Evolutionary conservation across 2,797 vertebrate species (phyloP), one percentile per base, ranked within the genome.

Genomic region (Pseudomugil gertrudae): DNA sequence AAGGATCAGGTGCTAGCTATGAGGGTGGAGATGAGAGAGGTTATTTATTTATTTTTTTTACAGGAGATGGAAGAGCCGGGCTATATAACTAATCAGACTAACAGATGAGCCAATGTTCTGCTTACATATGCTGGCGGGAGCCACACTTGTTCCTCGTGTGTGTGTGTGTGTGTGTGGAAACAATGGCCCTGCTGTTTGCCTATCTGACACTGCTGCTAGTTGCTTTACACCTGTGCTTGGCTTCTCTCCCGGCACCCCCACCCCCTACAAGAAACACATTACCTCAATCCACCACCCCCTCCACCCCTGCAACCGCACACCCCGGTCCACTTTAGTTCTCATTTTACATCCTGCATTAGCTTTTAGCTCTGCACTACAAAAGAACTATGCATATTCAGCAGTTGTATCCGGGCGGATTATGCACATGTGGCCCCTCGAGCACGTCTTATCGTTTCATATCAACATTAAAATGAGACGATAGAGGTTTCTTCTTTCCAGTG

Each of bases 151-250:
- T 84, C 75, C 74, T 76, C 26, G 29, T n/a, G 52, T 30, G 32
- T 66, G 36, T 57, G 48, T 64, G 40, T 24, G 59, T 32, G 35
- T 38, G 32, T 17, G 54, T 55, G 33, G 53, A 79, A 89, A 94
- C 93, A 95, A 94, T 87, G 84, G 88, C 66, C 74, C 84, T 88
- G 92, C 90, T 94, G 92, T 94, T 92, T 85, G 72, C 74, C 78
- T 57, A 52, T 83, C 77, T 59, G 2, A 62, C 62, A 70, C 85
- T 81, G 85, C 79, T 83, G 87, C 75, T 79, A 86, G 84, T 88
- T 87, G 86, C 78, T 86, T 92, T 89, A 92, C 94, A 94, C 93
- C 93, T 94, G 93, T 93, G 92, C 90, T 88, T 87, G 79, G 76
- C 86, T 84, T 78, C 69, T 77, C 72, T 75, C 63, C 74, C 67